These are phyloP conservation scores for Romanogobio albipinnatus DNA, from an alignment of 2,113 vertebrate genomes.

Conservation along the genomic window DNA sequence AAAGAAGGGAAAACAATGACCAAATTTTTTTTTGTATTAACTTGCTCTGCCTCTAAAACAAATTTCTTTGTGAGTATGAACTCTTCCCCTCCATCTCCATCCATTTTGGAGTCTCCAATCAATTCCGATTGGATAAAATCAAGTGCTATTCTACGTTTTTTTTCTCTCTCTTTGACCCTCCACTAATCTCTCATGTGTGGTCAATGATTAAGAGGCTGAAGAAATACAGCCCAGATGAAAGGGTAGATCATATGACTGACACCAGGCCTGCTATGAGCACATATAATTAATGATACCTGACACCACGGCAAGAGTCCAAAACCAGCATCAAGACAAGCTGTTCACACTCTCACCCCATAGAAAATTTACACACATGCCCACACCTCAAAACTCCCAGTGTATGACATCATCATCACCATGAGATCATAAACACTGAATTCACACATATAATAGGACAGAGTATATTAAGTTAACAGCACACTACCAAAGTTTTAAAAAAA, in stretches of 20 bases:
- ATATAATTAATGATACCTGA: slow-evolving; percentile 36
- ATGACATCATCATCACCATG: slow-evolving; percentile 31
- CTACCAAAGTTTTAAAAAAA: not conserved
- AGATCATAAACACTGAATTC: not conserved
- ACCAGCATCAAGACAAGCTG: slow-evolving; percentile 40
- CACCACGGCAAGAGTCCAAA: slow-evolving; percentile 45
- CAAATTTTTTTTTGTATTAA: not conserved
- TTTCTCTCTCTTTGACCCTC: not conserved
- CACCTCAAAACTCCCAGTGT: slow-evolving; percentile 37
- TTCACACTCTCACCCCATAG: slow-evolving; percentile 29
- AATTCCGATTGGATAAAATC: not conserved
- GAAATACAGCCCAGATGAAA: slow-evolving; percentile 25
- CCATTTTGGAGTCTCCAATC: not conserved
- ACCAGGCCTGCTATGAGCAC: not conserved
- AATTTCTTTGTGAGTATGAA: not conserved
- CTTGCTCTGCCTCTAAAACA: not conserved
- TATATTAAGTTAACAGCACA: not conserved
- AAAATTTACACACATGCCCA: slow-evolving; percentile 22
- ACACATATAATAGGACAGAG: not conserved
- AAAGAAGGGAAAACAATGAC: not conserved
- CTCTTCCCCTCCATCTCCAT: too few relatives aligned
- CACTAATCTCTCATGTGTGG: slow-evolving; percentile 14
- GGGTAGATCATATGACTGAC: slow-evolving; percentile 18
- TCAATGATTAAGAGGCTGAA: slow-evolving; percentile 27
- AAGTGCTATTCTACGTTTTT: too few relatives aligned